phyloP scores from a whole-genome alignment of 2,888 invertebrate genomes.

The Barypeithes pellucidus region DNA sequence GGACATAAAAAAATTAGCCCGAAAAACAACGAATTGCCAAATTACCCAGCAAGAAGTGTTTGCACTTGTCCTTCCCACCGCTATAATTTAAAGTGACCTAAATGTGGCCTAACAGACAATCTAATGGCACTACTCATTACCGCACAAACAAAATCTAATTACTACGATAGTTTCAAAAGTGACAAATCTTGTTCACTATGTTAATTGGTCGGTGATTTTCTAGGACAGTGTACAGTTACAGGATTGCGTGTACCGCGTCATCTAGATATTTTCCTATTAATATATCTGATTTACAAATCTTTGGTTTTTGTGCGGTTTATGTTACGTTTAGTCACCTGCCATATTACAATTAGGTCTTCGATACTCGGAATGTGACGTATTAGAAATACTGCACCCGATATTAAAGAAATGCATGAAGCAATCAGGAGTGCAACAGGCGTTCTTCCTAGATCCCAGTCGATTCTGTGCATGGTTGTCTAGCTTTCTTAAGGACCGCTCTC shows the following conservation, averaged over 20 bases:
- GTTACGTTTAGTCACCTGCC: too few relatives aligned
- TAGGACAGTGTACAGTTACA: constrained; percentile 45
- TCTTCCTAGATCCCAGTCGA: too few relatives aligned
- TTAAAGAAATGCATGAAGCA: too few relatives aligned
- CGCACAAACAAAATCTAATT: constrained; percentile 37
- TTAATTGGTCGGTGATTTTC: constrained; percentile 42
- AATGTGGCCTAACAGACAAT: constrained; percentile 3
- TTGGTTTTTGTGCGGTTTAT: too few relatives aligned
- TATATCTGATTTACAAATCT: constrained; percentile 8
- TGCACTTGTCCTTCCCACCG: neutral
- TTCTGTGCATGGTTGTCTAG: too few relatives aligned
- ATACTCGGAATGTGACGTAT: too few relatives aligned
- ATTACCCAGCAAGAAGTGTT: neutral
- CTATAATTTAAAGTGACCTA: neutral
- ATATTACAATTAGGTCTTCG: too few relatives aligned
- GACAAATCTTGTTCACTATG: constrained; percentile 53
- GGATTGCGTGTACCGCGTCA: constrained; percentile 19
- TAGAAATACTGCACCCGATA: too few relatives aligned
- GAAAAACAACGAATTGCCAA: neutral
- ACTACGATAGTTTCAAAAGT: constrained; percentile 47
- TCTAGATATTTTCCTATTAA: neutral
- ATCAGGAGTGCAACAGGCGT: too few relatives aligned
- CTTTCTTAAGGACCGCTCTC: too few relatives aligned
- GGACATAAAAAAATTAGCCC: neutral
- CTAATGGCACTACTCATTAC: constrained; percentile 10